Evolutionary conservation across 2,888 invertebrate species (phyloP).

Genomic region (Pterostichus madidus): DNA sequence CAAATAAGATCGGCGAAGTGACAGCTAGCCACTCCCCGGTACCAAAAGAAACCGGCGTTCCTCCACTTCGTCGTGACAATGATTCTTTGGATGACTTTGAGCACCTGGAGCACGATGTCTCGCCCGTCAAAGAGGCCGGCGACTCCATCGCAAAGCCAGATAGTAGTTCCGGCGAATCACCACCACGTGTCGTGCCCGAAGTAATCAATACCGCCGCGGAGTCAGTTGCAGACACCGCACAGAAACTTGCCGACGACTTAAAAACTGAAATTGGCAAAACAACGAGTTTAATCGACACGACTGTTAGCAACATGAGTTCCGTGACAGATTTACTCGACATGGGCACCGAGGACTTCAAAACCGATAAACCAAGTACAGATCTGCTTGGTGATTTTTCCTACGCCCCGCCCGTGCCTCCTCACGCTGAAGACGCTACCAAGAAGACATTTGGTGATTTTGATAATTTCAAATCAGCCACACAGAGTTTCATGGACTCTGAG

Average conservation of each 20-base stretch:
- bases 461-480: slow-evolving; percentile 71
- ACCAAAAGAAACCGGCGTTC: slow-evolving; percentile 44
- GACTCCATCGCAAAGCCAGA: slow-evolving; percentile 68
- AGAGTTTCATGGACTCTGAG: slow-evolving; percentile 75
- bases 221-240: slow-evolving; percentile 71
- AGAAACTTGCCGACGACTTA: slow-evolving; percentile 45
- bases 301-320: slow-evolving; percentile 69
- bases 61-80: slow-evolving; percentile 78
- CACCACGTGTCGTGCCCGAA: slow-evolving; percentile 72
- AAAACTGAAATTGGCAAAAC: slow-evolving; percentile 63
- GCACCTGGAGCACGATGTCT: slow-evolving; percentile 83
- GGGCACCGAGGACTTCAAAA: slow-evolving; percentile 73
- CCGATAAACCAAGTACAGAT: slow-evolving; percentile 73
- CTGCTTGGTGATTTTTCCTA: slow-evolving; percentile 74
- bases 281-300: slow-evolving; percentile 68
- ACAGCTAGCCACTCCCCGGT: slow-evolving; percentile 55
- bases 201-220: slow-evolving; percentile 77
- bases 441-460: slow-evolving; percentile 68
- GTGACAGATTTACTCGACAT: slow-evolving; percentile 74
- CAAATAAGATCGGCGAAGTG: slow-evolving; percentile 31
- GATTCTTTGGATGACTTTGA: slow-evolving; percentile 88
- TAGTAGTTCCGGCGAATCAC: slow-evolving; percentile 58
- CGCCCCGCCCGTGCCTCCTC: slow-evolving; percentile 61
- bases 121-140: slow-evolving; percentile 73
- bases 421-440: slow-evolving; percentile 57